These are phyloP conservation scores for Melinaea menophilus DNA, from an alignment of 2,888 invertebrate species.

Conservation along the genomic window DNA sequence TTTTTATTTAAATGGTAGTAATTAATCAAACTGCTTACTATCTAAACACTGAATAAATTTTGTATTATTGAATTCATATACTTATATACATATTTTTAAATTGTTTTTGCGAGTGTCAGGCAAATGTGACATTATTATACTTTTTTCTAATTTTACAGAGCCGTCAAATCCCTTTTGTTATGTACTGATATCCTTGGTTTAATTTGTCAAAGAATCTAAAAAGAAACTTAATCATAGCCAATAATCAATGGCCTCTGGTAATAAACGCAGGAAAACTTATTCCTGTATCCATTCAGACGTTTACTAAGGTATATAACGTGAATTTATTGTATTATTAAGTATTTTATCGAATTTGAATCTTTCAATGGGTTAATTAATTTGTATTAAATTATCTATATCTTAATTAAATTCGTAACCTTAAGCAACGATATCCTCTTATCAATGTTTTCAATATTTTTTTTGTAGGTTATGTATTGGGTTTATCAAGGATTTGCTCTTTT, in stretches of 20 bases:
- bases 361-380: no score
- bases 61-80: no score
- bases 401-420: no score
- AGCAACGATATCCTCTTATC: no score
- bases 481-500: constrained; percentile 58
- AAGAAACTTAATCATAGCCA: background rate
- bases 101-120: no score
- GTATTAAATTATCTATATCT: no score
- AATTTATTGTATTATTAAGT: background rate
- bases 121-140: background rate
- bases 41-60: no score
- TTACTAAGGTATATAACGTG: background rate
- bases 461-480: constrained; percentile 61
- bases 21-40: no score
- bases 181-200: background rate
- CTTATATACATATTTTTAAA: no score
- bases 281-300: constrained; percentile 2
- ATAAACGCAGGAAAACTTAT: constrained; percentile 6
- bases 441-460: constrained; percentile 17
- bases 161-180: background rate
- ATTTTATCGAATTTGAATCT: background rate
- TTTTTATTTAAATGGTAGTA: no score
- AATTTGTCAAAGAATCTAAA: background rate
- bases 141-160: background rate
- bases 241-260: background rate